Evolutionary conservation across 1,140 invertebrate genomes (phyloP).

Genomic region (Drosophila micromelanica): DNA sequence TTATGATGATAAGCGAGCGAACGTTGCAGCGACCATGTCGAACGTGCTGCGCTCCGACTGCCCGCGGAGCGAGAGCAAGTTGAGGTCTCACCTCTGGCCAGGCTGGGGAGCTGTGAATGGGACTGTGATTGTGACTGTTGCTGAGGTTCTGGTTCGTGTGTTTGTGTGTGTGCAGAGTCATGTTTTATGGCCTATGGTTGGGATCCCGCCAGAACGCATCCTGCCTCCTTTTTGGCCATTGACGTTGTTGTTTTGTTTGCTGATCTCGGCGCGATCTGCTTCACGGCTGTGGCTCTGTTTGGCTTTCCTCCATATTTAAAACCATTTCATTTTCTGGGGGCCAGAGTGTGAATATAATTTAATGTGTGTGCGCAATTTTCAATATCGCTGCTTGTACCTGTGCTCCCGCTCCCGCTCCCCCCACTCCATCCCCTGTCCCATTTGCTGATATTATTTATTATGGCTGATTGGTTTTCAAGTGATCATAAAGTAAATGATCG

Average conservation of each 20-base stretch:
- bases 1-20: conserved; percentile 83
- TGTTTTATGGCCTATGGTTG: conserved; percentile 39
- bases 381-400: conserved; percentile 67
- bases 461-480: conserved; percentile 84
- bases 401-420: background rate
- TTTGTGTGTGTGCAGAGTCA: conserved; percentile 39
- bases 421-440: background rate
- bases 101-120: conserved; percentile 20
- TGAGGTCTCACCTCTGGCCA: conserved; percentile 42
- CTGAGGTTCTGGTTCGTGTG: conserved; percentile 37
- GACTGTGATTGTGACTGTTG: background rate
- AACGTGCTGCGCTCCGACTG: conserved; percentile 34
- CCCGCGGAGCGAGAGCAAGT: conserved; percentile 44
- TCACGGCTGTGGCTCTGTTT: conserved; percentile 53
- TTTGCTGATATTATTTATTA: conserved; percentile 79
- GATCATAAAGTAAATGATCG: conserved; percentile 84
- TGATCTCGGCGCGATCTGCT: conserved; percentile 59
- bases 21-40: conserved; percentile 47
- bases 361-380: conserved; percentile 78
- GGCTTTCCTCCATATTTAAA: conserved; percentile 69
- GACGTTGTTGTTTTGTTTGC: conserved; percentile 44
- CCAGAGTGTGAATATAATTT: conserved; percentile 84
- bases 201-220: conserved; percentile 53
- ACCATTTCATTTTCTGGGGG: conserved; percentile 80
- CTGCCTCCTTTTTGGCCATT: conserved; percentile 41